A percentile compares a stretch with the other conserved stretches of the same genome.
Conservation (phyloP, 2,113 vertebrate genomes). For the Bubo blakistoni region DNA sequence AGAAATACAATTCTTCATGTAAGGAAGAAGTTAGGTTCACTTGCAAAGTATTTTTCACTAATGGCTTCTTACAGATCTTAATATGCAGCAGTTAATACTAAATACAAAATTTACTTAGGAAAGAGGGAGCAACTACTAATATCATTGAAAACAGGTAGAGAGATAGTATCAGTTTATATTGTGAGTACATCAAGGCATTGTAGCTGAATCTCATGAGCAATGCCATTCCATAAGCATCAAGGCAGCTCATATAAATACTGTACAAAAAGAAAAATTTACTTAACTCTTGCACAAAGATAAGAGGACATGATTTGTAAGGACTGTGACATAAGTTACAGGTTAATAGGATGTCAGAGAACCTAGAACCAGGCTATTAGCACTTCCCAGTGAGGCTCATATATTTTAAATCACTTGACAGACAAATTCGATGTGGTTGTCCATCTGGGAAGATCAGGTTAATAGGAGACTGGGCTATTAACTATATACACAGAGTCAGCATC, state of each 20-base stretch:
- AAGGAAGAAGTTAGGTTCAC: not conserved
- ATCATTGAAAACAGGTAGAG: not conserved
- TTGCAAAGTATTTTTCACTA: not conserved
- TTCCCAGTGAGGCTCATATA: not conserved
- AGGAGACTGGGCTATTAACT: not conserved
- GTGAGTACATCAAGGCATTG: not conserved
- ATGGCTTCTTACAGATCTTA: not conserved
- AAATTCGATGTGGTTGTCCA: not conserved
- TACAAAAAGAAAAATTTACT: not conserved
- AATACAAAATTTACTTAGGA: not conserved
- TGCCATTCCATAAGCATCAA: not conserved
- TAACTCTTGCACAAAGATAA: not conserved
- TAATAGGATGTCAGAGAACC: not conserved
- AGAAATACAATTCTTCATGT: not conserved
- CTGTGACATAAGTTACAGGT: not conserved
- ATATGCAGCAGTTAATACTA: not conserved
- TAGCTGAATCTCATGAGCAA: not conserved
- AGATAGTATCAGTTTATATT: not conserved
- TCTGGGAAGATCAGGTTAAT: not conserved
- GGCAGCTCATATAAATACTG: not conserved
- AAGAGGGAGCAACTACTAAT: not conserved
- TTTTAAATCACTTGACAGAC: not conserved
- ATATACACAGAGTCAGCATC: not conserved
- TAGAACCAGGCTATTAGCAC: not conserved
- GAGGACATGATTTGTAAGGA: not conserved